phyloP scores from a whole-genome alignment of 2,797 vertebrate genomes.

The Acipenser ruthenus region DNA sequence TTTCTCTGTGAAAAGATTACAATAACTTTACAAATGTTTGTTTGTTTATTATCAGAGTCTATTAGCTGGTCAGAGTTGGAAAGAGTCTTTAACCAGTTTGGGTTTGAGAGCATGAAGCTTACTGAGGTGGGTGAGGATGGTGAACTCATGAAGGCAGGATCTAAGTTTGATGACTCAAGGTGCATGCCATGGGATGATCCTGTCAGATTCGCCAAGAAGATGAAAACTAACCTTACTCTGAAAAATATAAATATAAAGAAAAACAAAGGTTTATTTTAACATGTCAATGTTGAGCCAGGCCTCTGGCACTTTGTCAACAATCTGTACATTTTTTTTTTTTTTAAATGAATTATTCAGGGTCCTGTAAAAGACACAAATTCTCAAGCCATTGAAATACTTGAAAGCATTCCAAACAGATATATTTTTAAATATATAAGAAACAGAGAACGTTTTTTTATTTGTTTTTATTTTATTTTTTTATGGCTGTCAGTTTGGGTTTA shows the following conservation, averaged over 20 bases:
- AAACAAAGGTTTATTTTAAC: conserved; percentile 22
- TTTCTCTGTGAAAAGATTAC: no score
- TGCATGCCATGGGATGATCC: conserved; percentile 79
- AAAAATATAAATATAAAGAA: conserved; percentile 20
- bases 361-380: no score
- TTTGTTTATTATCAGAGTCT: conserved; percentile 51
- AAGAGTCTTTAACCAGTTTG: conserved; percentile 73
- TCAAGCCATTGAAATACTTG: no score
- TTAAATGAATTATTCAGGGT: no score
- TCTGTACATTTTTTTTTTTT: no score
- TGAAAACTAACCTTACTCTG: conserved; percentile 37
- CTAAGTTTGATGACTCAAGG: conserved; percentile 22
- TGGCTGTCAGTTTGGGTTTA: no score
- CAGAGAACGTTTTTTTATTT: no score
- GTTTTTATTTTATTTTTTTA: no score
- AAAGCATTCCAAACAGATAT: no score
- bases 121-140: conserved; percentile 55
- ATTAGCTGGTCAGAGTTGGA: conserved; percentile 67
- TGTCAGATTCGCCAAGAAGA: conserved; percentile 59
- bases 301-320: no score
- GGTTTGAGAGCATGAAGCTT: conserved; percentile 81
- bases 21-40: background rate
- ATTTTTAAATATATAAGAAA: no score
- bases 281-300: no score
- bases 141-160: conserved; percentile 32